Base-by-base conservation (phyloP, 2,797 vertebrate genomes). In the Sciurus vulgaris region DNA sequence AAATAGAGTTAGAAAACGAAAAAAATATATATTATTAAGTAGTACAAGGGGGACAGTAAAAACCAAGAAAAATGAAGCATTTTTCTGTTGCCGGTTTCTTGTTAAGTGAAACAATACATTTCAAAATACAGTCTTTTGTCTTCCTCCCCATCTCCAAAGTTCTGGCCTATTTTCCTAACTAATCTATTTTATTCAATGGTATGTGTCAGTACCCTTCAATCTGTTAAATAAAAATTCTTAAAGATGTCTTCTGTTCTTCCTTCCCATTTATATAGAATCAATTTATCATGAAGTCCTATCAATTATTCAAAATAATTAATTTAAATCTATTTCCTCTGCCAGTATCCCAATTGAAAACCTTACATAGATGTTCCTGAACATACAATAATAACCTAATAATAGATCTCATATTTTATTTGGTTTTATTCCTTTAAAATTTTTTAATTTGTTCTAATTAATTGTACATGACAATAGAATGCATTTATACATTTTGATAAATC, bases 291-390 rank as follows among this genome's bases (percentile, higher is more conserved):
- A 95, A 69, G 13, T 83, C 30, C 22, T 85, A 91, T 95, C 41
- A 93, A 94, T 95, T 91, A 97, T 94, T 94, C 15, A 97, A 86
- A 96, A 86, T 76, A 88, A 86, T 72, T 93, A 61, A 94, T 88
- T 63, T 30, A 0, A 11, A 0, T 10, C 59, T 70, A 28, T 91
- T 77, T 93, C 51, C n/a, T 78, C 47, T 86, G 56, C 59, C 30
- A 77, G 8, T 56, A 89, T 87, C 26, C 33, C 70, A 89, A 26
- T 69, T 72, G 76, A 91, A 81, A 22, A 5, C 44, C 51, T 95
- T 63, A 74, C 35, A 41, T 81, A 89, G 41, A 74, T 72, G 59
- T 74, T 28, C 24, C 56, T 93, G 83, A 91, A 35, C 8, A 30
- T 51, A 51, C 24, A 83, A 67, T 4, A 70, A 12, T 59, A 95